Evolutionary conservation across 2,888 invertebrate genomes (phyloP), one percentile per base, ranked within the genome.

Genomic region (Opisthograptis luteolata): DNA sequence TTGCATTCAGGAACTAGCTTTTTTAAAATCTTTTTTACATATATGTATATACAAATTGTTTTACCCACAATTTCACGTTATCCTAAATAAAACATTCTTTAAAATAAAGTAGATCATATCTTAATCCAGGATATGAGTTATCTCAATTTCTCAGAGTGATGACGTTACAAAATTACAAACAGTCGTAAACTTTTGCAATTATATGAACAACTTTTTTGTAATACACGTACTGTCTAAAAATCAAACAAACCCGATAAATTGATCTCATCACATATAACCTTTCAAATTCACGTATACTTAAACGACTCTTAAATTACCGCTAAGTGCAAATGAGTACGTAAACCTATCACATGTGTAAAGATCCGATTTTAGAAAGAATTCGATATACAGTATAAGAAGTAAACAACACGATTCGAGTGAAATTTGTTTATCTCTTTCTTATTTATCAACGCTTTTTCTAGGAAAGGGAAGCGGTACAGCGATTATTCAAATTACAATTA

Each of bases 371-470:
- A 20, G 9, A 34, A 34, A 40, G n/a, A 34, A 43, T 40, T 40
- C 27, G 22, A 22, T 28, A 27, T 15, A n/a, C 9, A 9, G 22
- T 5, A 9, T 15, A 9, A 6, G 8, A 8, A 3, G 5, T 39
- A 22, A 43, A 27, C 31, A 37, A 49, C 19, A 32, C 20, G 45
- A 51, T 41, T 37, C 15, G 31, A 36, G 32, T 28, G 12, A 20
- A 34, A 30, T 45, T 35, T 37, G 34, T 47, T 43, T 46, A 41
- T 36, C 28, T 42, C 30, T 42, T 42, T 36, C 13, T 46, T 34
- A 39, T 36, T 41, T 27, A 39, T 24, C 31, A 9, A 13, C 8
- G 25, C 10, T 13, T 37, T 36, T 51, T 37, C 42, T 25, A 15
- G 20, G 32, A 25, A 46, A 41, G 17, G 19, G 8, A 24, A 17